Base-by-base conservation (phyloP, 1,140 invertebrate species). In the Eumaeus atala region DNA sequence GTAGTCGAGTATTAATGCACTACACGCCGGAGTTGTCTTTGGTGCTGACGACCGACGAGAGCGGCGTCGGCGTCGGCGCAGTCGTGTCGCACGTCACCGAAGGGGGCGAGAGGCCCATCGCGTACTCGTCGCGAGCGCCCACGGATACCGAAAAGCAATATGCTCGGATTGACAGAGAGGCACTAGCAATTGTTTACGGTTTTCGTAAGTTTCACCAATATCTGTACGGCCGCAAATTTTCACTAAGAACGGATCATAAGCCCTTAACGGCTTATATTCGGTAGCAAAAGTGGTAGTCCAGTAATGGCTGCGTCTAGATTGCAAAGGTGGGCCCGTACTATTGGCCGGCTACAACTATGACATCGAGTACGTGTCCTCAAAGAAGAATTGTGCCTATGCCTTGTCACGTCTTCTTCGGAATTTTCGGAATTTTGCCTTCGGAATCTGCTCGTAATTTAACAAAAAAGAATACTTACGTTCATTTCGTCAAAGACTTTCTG, bases 251-350 rank as follows among this genome's bases (percentile, higher is more conserved):
- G 0, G 58, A 64, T 11, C 56, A 61, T 28, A 58, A 61, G 12
- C 58, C 62, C 1, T 40, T 65, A 0, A 56, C 48, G 1, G n/a
- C n/a, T n/a, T n/a, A 61, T 61, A 17, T 64, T 64, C 48, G 57
- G 63, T 3, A 48, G 53, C 11, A 62, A 66, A 21, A 21, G 33
- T 2, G 60, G 56, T n/a, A 58, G 59, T 9, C 52, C 55, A 1
- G 11, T 54, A 0, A 66, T 66, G 61, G 56, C 56, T 0, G 64
- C 60, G 1, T 62, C 55, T 21, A 34, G 55, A 9, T 50, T 62
- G 42, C 59, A 66, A 33, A 11, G 60, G 0, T 66, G 60, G 64
- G 64, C 60, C 9, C 21, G 21, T 28, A 28, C 21, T 6, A 28
- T 28, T 6, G 6, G 21, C 52, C 56, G 0, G 56, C 51, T 62